Percentiles rank a stretch among this genome's conserved stretches.
Conservation (phyloP, 2,888 invertebrate species). For the Lamellibrachia columna region DNA sequence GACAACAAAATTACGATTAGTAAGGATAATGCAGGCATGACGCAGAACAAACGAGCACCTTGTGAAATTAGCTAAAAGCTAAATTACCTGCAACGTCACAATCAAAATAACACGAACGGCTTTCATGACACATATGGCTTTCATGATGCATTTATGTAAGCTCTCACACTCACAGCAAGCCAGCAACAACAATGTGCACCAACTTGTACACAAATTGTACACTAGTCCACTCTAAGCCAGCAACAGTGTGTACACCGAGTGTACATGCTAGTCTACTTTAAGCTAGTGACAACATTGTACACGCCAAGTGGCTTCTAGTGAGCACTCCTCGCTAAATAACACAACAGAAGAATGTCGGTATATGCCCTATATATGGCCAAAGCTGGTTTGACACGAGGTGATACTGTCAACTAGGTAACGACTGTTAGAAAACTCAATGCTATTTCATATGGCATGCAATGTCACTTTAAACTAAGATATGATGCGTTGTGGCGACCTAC, state of each 20-base stretch:
- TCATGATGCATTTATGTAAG: not conserved
- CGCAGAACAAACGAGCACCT: not conserved
- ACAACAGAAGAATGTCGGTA: not conserved
- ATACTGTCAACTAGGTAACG: too few species aligned
- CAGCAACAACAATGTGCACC: not conserved
- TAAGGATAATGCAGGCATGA: not conserved
- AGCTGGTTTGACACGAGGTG: not conserved
- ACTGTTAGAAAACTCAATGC: too few species aligned
- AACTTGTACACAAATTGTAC: not conserved
- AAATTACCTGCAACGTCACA: not conserved
- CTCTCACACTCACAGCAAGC: not conserved
- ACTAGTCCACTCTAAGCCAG: not conserved
- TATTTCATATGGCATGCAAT: too few species aligned
- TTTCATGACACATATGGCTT: not conserved
- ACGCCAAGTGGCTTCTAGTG: not conserved
- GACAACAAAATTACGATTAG: constrained; percentile 1
- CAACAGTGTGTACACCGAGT: not conserved
- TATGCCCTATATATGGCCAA: not conserved
- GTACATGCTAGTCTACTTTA: too few species aligned
- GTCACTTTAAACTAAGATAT: too few species aligned
- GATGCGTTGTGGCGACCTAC: too few species aligned
- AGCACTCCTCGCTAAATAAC: not conserved
- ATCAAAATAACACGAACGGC: not conserved
- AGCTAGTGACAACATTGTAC: not conserved
- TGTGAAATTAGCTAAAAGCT: not conserved